Percentiles rank a stretch among this genome's conserved stretches.
phyloP scores from a whole-genome alignment of 2,797 vertebrate genomes.

The Zenarchopterus dispar region DNA sequence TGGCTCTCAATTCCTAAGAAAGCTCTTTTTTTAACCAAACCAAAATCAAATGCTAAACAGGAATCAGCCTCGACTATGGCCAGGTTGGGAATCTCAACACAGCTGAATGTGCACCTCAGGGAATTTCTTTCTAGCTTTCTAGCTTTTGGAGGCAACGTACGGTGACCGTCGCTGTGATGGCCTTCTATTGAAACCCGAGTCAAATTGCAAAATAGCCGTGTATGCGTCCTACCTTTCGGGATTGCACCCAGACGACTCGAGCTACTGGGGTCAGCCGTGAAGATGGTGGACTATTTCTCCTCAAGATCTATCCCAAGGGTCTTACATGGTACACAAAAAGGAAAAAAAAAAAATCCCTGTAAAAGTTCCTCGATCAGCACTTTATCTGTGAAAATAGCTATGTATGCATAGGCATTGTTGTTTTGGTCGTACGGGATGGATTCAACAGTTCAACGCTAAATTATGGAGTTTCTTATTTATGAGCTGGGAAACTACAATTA shows the following conservation, averaged over 20 bases:
- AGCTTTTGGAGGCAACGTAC: constrained; percentile 83
- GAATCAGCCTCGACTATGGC: constrained; percentile 62
- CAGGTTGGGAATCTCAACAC: constrained; percentile 76
- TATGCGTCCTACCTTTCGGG: constrained; percentile 47
- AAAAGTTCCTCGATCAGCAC: constrained; percentile 82
- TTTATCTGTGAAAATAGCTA: constrained; percentile 84
- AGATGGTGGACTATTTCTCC: constrained; percentile 65
- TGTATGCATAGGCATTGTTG: constrained; percentile 74
- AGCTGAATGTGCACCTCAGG: constrained; percentile 87
- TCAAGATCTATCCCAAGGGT: constrained; percentile 67
- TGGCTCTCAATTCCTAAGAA: constrained; percentile 77
- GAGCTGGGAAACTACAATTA: constrained; percentile 69
- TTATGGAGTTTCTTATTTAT: constrained; percentile 78
- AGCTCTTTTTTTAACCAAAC: constrained; percentile 72
- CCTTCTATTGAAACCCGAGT: constrained; percentile 71
- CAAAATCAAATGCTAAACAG: constrained; percentile 59
- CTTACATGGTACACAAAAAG: constrained; percentile 76
- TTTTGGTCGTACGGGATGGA: constrained; percentile 74
- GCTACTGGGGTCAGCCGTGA: constrained; percentile 37
- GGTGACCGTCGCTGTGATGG: constrained; percentile 81
- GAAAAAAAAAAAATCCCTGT: constrained; percentile 67
- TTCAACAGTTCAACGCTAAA: constrained; percentile 76
- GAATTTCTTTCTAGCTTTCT: constrained; percentile 81
- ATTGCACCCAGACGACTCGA: constrained; percentile 40
- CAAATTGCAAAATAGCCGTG: constrained; percentile 62